Conservation (phyloP, 2,888 invertebrate species). For the Tanytarsus gracilentus region DNA sequence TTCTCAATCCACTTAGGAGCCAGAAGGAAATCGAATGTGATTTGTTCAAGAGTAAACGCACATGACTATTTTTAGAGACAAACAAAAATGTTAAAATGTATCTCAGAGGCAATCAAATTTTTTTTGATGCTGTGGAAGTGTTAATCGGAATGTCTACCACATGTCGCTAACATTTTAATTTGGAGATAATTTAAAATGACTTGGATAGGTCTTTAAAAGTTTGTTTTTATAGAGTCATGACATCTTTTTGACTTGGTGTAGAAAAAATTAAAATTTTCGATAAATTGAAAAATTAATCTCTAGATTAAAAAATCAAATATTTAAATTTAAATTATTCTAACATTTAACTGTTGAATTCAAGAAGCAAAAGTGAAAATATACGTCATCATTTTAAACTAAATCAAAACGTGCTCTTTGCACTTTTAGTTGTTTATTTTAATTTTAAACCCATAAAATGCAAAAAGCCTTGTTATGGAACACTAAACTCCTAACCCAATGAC, state of each 20-base stretch:
- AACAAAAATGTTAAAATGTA: background rate
- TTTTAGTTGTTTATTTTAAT: background rate
- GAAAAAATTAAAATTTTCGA: no score
- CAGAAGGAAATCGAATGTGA: slow-evolving; percentile 26
- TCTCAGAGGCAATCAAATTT: background rate
- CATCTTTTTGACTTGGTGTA: no score
- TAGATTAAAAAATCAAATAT: no score
- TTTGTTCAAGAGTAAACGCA: slow-evolving; percentile 6
- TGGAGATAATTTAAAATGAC: slow-evolving; percentile 19
- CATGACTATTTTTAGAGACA: background rate
- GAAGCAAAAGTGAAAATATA: no score
- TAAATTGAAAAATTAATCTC: no score
- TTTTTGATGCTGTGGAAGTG: slow-evolving; percentile 6
- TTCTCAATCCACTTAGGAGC: background rate
- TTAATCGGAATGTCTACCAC: slow-evolving; percentile 24
- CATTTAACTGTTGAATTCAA: no score
- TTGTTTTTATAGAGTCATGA: no score
- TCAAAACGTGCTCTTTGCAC: no score
- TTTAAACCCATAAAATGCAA: slow-evolving; percentile 3
- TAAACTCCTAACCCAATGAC: slow-evolving; percentile 26
- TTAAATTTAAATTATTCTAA: no score
- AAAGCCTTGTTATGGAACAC: slow-evolving; percentile 14
- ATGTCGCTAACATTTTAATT: slow-evolving; percentile 15
- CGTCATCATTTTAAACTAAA: no score
- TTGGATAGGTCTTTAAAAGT: slow-evolving; percentile 1